phyloP scores from a whole-genome alignment of 1,140 invertebrate genomes.

The Aphelenchoides avenae region DNA sequence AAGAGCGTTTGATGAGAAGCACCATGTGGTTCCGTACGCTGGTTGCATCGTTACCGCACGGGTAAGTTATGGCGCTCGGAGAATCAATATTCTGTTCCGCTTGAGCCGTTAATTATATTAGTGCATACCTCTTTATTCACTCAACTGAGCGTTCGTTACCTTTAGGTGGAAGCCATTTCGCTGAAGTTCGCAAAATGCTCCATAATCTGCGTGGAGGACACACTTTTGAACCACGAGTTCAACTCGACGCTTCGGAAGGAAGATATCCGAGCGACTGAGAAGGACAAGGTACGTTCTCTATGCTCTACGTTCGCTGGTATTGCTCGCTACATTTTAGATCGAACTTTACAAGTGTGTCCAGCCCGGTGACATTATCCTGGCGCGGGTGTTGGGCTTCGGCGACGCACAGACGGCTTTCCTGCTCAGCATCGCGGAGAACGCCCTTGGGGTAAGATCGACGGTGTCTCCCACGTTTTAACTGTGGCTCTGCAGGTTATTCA shows the following conservation, averaged over 20 bases:
- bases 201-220: constrained; percentile 47
- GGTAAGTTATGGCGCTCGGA: constrained; percentile 8
- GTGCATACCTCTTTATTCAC: neutral
- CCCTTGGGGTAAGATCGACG: no score
- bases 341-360: constrained; percentile 40
- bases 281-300: constrained; percentile 37
- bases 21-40: constrained; percentile 26
- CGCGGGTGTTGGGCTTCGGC: constrained; percentile 44
- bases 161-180: constrained; percentile 32
- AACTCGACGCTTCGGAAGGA: constrained; percentile 46
- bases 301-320: neutral
- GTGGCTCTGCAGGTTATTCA: no score
- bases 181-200: constrained; percentile 43
- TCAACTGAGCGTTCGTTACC: no score
- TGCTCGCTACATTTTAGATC: constrained; percentile 16
- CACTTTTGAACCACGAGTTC: constrained; percentile 35
- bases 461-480: no score
- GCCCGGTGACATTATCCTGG: constrained; percentile 47
- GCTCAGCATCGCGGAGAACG: constrained; percentile 37
- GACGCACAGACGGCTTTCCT: constrained; percentile 45
- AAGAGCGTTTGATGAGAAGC: constrained; percentile 36
- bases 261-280: constrained; percentile 40
- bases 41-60: constrained; percentile 37
- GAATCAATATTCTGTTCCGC: neutral
- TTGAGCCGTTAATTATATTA: neutral